These are phyloP conservation scores for Rachycentron canadum DNA, from an alignment of 2,797 vertebrate genomes.

Conservation along the genomic window DNA sequence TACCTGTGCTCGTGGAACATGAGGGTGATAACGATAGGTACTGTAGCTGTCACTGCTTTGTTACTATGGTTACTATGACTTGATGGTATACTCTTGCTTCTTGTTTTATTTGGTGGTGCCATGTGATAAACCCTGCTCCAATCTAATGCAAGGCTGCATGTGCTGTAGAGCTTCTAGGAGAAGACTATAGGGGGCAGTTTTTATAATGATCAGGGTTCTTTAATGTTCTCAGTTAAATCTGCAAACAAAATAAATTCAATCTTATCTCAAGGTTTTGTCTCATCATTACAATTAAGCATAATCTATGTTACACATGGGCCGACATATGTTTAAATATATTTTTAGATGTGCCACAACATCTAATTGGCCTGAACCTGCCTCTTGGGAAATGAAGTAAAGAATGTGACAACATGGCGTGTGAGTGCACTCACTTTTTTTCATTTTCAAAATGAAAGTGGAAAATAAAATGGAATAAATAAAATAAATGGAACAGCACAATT, in stretches of 20 bases:
- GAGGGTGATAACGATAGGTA: conserved; percentile 25
- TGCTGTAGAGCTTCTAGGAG: background rate
- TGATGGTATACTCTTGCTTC: conserved; percentile 26
- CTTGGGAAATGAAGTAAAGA: too few relatives aligned
- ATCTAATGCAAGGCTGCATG: conserved; percentile 27
- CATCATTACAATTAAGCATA: background rate
- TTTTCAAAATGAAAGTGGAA: background rate
- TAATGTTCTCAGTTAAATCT: conserved; percentile 25
- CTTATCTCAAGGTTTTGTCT: conserved; percentile 16
- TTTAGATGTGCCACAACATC: background rate
- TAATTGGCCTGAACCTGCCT: background rate
- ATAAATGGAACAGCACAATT: background rate
- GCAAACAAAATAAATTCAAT: conserved; percentile 28
- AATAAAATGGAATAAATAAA: too few relatives aligned
- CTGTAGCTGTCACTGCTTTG: conserved; percentile 48
- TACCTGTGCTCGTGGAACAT: conserved; percentile 23
- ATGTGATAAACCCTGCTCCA: conserved; percentile 8
- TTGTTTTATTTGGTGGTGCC: conserved; percentile 17
- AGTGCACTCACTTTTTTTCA: background rate
- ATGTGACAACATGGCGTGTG: background rate
- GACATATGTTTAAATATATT: background rate
- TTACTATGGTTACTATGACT: conserved; percentile 64
- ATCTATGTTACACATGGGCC: background rate
- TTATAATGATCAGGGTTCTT: conserved; percentile 29
- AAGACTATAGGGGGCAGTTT: conserved; percentile 5